A percentile compares a stretch with the other conserved stretches of the same genome.
phyloP scores from a whole-genome alignment of 2,888 invertebrate species.

The Lutraria lutraria region DNA sequence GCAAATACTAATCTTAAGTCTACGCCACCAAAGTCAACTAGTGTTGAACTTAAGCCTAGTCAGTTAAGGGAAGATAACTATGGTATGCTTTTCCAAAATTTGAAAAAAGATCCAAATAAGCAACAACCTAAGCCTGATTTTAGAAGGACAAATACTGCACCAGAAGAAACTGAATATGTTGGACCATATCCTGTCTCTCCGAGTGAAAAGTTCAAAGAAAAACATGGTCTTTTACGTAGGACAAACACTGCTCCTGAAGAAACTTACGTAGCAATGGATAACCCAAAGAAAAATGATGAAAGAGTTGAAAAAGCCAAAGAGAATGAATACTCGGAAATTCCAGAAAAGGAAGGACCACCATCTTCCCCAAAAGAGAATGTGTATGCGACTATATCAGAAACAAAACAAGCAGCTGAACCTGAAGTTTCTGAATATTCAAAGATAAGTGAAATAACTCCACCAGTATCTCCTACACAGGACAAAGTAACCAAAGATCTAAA shows the following conservation, averaged over 20 bases:
- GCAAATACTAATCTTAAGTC: conserved; percentile 19
- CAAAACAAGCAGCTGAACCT: background rate
- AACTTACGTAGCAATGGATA: conserved; percentile 51
- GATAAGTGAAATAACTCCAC: conserved; percentile 31
- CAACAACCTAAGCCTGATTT: conserved; percentile 41
- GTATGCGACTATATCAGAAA: conserved; percentile 61
- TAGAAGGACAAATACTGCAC: conserved; percentile 59
- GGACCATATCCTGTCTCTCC: conserved; percentile 49
- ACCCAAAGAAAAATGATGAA: conserved; percentile 33
- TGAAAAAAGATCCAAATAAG: conserved; percentile 48
- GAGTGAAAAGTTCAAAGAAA: conserved; percentile 55
- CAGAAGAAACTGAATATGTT: conserved; percentile 60
- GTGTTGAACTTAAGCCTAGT: conserved; percentile 12
- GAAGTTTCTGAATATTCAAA: conserved; percentile 27
- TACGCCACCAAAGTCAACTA: conserved; percentile 42
- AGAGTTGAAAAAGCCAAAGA: conserved; percentile 34
- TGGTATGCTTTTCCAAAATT: conserved; percentile 65
- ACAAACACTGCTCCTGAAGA: conserved; percentile 62
- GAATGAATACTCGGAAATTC: conserved; percentile 65
- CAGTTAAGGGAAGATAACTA: conserved; percentile 56
- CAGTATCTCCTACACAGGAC: background rate
- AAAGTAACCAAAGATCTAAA: background rate
- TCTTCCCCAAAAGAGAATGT: conserved; percentile 53
- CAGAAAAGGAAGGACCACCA: conserved; percentile 52
- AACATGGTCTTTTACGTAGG: conserved; percentile 52